phyloP scores from a whole-genome alignment of 2,113 vertebrate genomes.

The Psephotus haematonotus region DNA sequence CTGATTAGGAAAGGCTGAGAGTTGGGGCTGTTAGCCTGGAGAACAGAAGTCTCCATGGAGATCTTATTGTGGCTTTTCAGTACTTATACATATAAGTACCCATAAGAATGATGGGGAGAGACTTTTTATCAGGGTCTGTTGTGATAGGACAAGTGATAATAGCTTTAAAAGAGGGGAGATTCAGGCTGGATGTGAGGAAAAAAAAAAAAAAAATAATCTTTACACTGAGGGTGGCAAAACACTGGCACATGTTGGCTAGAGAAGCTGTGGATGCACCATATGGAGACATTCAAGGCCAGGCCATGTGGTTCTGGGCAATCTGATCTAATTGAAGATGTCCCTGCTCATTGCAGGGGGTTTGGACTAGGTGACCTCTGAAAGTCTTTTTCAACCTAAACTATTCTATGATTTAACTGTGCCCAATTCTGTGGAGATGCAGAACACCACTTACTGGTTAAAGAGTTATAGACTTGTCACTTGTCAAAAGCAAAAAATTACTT shows the following conservation, averaged over 20 bases:
- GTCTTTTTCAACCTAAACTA: background rate
- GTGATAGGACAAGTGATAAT: background rate
- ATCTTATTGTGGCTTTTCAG: background rate
- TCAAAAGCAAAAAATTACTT: background rate
- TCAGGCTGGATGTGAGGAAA: background rate
- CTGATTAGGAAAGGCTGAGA: background rate
- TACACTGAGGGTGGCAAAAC: background rate
- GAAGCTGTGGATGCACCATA: background rate
- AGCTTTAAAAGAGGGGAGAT: background rate
- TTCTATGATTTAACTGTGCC: background rate
- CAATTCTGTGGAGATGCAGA: background rate
- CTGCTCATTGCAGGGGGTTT: background rate
- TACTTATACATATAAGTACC: background rate
- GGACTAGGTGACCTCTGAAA: background rate
- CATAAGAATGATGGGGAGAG: background rate
- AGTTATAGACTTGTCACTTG: background rate
- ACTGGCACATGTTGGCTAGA: background rate
- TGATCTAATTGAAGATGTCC: background rate
- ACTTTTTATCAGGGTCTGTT: background rate
- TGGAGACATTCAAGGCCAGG: background rate
- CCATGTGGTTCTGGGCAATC: background rate
- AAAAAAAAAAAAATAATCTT: background rate
- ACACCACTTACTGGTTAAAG: background rate
- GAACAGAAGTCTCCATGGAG: background rate
- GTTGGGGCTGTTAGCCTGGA: background rate